These are phyloP conservation scores for Drosophila triauraria DNA, from an alignment of 1,140 invertebrate genomes.

Conservation along the genomic window DNA sequence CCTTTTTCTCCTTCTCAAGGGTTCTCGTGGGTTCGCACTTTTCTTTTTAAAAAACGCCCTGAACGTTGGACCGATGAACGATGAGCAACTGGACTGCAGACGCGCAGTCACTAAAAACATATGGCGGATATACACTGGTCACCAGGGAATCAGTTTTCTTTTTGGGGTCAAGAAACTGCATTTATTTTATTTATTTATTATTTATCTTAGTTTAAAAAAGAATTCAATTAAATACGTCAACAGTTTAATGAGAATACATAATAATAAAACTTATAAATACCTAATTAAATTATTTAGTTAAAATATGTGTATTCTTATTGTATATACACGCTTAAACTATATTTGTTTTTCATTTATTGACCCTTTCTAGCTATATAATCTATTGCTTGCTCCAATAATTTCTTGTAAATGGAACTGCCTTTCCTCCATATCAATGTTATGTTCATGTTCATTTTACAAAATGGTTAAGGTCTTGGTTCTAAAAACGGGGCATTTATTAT, in stretches of 20 bases:
- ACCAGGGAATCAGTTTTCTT: conserved; percentile 10
- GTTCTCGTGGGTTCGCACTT: conserved; percentile 23
- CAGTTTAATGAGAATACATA: neutral
- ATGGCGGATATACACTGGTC: conserved; percentile 49
- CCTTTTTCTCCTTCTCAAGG: conserved; percentile 16
- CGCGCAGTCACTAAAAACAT: conserved; percentile 46
- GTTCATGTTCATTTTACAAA: neutral
- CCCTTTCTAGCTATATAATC: neutral
- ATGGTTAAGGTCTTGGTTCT: neutral
- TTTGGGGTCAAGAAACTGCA: conserved; percentile 5
- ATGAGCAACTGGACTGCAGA: conserved; percentile 28
- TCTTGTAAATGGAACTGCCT: neutral
- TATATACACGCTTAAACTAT: neutral
- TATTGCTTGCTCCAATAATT: neutral
- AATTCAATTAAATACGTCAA: neutral
- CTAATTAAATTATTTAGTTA: neutral
- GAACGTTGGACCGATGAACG: conserved; percentile 20
- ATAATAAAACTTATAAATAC: neutral
- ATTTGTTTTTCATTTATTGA: neutral
- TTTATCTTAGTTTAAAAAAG: neutral
- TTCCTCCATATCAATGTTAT: neutral
- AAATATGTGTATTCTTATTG: neutral
- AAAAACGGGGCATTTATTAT: neutral
- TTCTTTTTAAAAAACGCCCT: conserved; percentile 22
- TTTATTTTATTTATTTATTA: conserved; percentile 12